Evolutionary conservation across 2,888 invertebrate species (phyloP).

Genomic region (Lithophane socia): DNA sequence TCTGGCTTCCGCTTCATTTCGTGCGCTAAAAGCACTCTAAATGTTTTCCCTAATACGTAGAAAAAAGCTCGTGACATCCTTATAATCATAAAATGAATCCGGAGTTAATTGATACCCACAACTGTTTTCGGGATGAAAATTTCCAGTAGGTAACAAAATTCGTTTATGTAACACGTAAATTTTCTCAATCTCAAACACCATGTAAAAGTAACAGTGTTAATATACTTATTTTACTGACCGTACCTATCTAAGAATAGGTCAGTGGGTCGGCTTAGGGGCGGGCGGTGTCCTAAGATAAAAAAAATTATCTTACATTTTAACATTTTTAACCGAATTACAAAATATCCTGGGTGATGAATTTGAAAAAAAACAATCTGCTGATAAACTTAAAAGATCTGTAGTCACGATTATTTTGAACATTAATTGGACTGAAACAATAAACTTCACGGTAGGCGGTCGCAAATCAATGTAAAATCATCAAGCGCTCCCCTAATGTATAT

Average conservation of each 20-base stretch:
- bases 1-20: neutral
- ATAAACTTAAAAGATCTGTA: conserved; percentile 15
- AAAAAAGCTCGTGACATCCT: neutral
- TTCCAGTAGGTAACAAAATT: neutral
- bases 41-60: neutral
- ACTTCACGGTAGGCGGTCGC: conserved; percentile 40
- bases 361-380: neutral
- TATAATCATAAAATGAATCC: neutral
- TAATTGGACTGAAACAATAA: conserved; percentile 28
- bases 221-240: neutral
- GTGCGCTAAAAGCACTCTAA: conserved; percentile 1
- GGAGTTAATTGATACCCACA: neutral
- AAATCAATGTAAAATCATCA: conserved; percentile 56
- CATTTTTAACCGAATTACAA: conserved; percentile 1
- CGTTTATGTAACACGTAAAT: too few relatives aligned
- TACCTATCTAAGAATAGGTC: neutral
- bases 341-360: neutral
- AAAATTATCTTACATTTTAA: neutral
- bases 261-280: too few relatives aligned
- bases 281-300: neutral
- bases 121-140: neutral
- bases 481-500: conserved; percentile 60
- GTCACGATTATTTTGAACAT: conserved; percentile 32
- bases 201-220: neutral
- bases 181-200: neutral